Evolutionary conservation across 2,797 vertebrate genomes (phyloP), one percentile per base, ranked within the genome.

Genomic region (Danio jaintianensis): DNA sequence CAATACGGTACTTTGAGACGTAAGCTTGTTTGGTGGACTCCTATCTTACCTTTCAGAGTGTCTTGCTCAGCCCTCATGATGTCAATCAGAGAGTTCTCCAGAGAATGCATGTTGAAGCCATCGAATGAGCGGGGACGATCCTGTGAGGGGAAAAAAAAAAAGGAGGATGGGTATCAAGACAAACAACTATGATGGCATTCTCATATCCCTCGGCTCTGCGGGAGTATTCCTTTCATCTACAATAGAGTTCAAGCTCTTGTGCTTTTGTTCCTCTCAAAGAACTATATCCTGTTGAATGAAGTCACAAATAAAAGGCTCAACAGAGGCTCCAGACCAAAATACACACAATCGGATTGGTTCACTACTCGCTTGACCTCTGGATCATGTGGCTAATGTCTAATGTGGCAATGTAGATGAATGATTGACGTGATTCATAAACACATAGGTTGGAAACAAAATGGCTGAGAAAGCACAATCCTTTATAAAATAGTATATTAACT

Each of bases 11-110:
- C 63, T 82, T 78, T 82, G 58, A 71, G 52, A 66, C 29, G 40
- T 45, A 42, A 78, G 45, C 59, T 74, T 38, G 5, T 16, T 78
- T 58, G 1, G 29, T 29, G 12, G 40, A 75, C 16, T 72, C 55
- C 53, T 53, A 7, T 16, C 75, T 92, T 93, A 99, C 98, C 97
- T 99, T 99, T 99, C 90, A 99, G 94, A 69, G 96, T 97, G 93
- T 99, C 98, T 88, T 97, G 98, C 92, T 99, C 98, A 13, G 98
- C 97, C 93, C 98, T 96, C 98, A 99, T 99, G 93, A 99, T 99
- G 95, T 99, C 98, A 86, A 99, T 99, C 91, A 99, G 93, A 13
- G 98, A 99, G 91, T 95, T 98, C 95, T 99, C 98, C 95, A 99
- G 91, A 83, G 97, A 97, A 91, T 98, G 98, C 97, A 99, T 98